phyloP scores from a whole-genome alignment of 2,113 vertebrate species.

The Barbus barbus region DNA sequence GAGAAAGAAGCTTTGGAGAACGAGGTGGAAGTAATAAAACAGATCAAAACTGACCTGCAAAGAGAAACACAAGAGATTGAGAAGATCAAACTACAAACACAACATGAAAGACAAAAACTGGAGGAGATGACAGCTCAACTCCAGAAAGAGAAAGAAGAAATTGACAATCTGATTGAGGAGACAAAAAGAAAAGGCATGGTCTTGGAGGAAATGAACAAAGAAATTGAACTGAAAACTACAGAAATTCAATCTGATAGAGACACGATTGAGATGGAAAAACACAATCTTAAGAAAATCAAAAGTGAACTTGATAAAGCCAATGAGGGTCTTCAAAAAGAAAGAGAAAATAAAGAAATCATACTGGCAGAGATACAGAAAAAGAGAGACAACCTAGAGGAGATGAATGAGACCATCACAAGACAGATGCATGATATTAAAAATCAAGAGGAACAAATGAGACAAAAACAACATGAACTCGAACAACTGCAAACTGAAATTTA shows the following conservation, averaged over 20 bases:
- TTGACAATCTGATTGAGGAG: neutral
- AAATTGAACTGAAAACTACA: slow-evolving; percentile 11
- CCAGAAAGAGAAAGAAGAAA: neutral
- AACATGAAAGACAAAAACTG: neutral
- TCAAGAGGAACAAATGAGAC: slow-evolving; percentile 54
- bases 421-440: slow-evolving; percentile 25
- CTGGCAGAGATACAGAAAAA: slow-evolving; percentile 46
- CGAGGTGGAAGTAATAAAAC: slow-evolving; percentile 6
- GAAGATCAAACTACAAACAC: slow-evolving; percentile 10
- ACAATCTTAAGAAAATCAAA: slow-evolving; percentile 38
- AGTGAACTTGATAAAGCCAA: neutral
- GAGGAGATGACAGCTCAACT: neutral
- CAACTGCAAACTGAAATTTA: neutral
- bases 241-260: slow-evolving; percentile 1
- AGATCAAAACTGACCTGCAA: slow-evolving; percentile 22
- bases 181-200: neutral
- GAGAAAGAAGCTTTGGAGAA: slow-evolving; percentile 6
- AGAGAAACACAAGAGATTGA: slow-evolving; percentile 41
- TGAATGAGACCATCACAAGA: slow-evolving; percentile 9
- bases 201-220: neutral
- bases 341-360: slow-evolving; percentile 10
- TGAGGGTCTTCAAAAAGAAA: neutral
- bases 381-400: neutral
- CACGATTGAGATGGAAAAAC: slow-evolving; percentile 7
- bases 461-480: neutral